Base-by-base conservation (phyloP, 2,888 invertebrate species). In the Terebella lapidaria region DNA sequence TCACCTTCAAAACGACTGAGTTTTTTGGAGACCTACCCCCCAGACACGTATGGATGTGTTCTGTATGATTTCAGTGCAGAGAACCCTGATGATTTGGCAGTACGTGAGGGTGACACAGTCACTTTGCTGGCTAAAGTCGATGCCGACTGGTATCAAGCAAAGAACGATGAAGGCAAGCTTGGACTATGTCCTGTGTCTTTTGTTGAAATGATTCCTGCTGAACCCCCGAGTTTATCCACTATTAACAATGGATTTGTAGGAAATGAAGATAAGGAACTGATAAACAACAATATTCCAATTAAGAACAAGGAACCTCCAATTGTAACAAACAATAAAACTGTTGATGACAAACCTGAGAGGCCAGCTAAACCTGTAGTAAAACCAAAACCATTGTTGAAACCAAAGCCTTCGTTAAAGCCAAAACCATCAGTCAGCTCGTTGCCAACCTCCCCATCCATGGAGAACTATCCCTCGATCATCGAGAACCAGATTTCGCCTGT, bases 71-170 rank as follows among this genome's bases (percentile, higher is more conserved):
- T 81, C 66, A 49, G 62, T 2, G 75, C 76, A 20, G 74, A 77
- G 57, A 67, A 71, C n/a, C 69, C 71, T 22, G 73, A 73, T 26
- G 81, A 82, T 63, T 63, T 82, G 10, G 67, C 57, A 57, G 68
- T 81, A 24, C 60, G 64, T 27, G 79, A 80, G 69, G 82, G 81
- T 2, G 82, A 82, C 60, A 77, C 77, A 24, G 73, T 83, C 2
- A 76, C 73, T 26, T 68, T 83, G 28, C 53, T 81, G 15, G 66
- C 70, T 26, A 65, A 75, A 54, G 59, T 80, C 10, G 76, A 80
- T 67, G 72, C 70, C 18, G 74, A 81, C 64, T 83, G 82, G 83
- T 69, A 75, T 42, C 70, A 75, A 63, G 81, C 76, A 2, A 67
- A 67, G 53, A 75, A 77, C 66, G 77, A 77, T 25, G 65, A 67